phyloP scores from a whole-genome alignment of 2,888 invertebrate species.

The Acanthacorydalis orientalis region DNA sequence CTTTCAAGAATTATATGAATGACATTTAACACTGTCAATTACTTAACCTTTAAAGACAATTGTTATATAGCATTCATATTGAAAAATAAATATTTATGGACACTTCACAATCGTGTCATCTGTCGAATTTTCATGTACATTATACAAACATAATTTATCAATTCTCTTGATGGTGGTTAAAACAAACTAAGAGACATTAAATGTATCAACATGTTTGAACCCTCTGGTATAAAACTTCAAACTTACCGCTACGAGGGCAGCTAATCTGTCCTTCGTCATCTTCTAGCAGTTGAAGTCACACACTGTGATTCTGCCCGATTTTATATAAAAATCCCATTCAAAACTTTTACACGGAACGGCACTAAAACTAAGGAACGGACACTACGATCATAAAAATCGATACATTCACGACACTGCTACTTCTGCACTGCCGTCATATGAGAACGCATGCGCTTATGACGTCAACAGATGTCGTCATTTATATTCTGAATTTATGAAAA shows the following conservation, averaged over 20 bases:
- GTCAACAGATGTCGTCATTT: constrained; percentile 24
- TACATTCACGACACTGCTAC: constrained; percentile 45
- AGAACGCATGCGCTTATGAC: constrained; percentile 32
- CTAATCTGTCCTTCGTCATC: constrained; percentile 96
- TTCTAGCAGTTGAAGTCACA: constrained; percentile 42
- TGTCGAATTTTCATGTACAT: no score
- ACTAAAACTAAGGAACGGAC: constrained; percentile 56
- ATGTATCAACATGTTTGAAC: constrained; percentile 10
- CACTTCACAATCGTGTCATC: no score
- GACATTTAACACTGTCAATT: constrained; percentile 6
- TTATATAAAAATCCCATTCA: constrained; percentile 65
- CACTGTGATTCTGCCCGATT: constrained; percentile 46
- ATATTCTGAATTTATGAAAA: constrained; percentile 12
- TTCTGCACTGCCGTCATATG: constrained; percentile 41
- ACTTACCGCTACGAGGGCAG: constrained; percentile 86
- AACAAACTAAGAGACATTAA: neutral
- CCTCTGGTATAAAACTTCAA: constrained; percentile 7
- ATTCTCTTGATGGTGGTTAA: neutral
- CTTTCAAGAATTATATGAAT: constrained; percentile 11
- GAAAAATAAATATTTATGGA: neutral
- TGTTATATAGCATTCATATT: neutral
- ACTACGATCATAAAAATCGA: constrained; percentile 68
- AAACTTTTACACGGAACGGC: constrained; percentile 54
- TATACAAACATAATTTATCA: no score
- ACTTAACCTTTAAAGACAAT: constrained; percentile 7